phyloP scores from a whole-genome alignment of 2,888 invertebrate genomes.

The Volucella bombylans region DNA sequence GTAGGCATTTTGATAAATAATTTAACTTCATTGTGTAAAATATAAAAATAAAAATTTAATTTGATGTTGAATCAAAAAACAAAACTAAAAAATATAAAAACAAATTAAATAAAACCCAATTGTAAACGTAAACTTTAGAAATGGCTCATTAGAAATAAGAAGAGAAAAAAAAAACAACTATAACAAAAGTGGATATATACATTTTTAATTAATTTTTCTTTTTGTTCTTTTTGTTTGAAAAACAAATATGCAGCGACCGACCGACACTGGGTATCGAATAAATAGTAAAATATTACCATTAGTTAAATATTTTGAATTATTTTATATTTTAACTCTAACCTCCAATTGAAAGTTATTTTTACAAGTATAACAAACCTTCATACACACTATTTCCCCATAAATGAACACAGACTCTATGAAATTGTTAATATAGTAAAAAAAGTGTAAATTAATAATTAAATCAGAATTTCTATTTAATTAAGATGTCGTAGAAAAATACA shows the following conservation, averaged over 20 bases:
- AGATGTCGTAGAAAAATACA: constrained; percentile 72
- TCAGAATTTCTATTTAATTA: constrained; percentile 70
- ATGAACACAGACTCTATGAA: constrained; percentile 49
- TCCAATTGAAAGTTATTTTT: constrained; percentile 62
- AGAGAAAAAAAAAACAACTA: constrained; percentile 5
- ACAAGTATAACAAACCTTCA: constrained; percentile 41
- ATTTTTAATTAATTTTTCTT: constrained; percentile 7
- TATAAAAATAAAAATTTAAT: constrained; percentile 20
- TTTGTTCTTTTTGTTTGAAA: constrained; percentile 42
- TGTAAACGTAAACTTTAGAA: constrained; percentile 27
- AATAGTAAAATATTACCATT: constrained; percentile 62
- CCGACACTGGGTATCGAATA: constrained; percentile 41
- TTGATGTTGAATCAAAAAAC: constrained; percentile 43
- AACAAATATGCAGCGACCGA: constrained; percentile 42
- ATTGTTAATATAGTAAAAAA: constrained; percentile 68
- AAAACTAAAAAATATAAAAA: no score
- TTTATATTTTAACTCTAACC: neutral
- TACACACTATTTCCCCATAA: constrained; percentile 55
- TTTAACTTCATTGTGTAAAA: constrained; percentile 54
- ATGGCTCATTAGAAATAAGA: constrained; percentile 43
- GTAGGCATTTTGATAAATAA: constrained; percentile 64
- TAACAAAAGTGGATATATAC: neutral
- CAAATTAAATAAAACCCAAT: no score
- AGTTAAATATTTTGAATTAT: constrained; percentile 49
- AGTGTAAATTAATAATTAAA: constrained; percentile 61